A percentile compares a stretch with the other conserved stretches of the same genome.
Conservation (phyloP, 37 sponge, comb jelly and placozoan species). For the Chondrilla cf. caribensis region DNA sequence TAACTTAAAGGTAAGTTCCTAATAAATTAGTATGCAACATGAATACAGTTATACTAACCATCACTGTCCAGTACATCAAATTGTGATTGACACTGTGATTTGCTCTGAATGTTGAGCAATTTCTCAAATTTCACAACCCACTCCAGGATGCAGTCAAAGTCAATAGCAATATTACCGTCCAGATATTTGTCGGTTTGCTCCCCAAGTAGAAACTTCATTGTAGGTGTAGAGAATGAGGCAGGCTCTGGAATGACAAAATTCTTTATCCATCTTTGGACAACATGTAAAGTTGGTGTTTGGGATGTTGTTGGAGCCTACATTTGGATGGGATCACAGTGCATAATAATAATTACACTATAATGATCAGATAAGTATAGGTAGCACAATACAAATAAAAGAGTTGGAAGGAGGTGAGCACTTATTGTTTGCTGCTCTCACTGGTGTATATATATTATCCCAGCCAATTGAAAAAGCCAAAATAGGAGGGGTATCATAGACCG, state of each 20-base stretch:
- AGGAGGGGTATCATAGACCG: no score
- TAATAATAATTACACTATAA: no score
- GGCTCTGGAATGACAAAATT: neutral
- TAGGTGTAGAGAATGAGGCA: neutral
- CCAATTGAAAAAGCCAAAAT: no score
- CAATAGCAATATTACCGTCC: neutral
- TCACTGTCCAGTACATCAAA: slow-evolving; percentile 6
- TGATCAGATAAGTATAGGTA: no score
- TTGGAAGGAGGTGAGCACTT: no score
- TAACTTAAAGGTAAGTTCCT: no score
- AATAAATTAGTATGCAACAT: no score
- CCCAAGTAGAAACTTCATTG: slow-evolving; percentile 3
- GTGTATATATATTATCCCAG: no score
- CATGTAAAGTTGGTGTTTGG: neutral
- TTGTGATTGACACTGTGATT: neutral
- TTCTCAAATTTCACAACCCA: slow-evolving; percentile 4
- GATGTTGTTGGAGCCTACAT: neutral
- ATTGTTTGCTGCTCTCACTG: no score
- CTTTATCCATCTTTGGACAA: neutral
- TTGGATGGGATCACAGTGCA: no score
- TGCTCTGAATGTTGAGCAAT: slow-evolving; percentile 6
- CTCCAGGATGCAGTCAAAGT: neutral
- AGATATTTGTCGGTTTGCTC: neutral
- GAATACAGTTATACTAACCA: neutral
- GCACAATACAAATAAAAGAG: no score